Base-by-base conservation (phyloP, 30 jellyfish, hydroid and myxozoan genomes). In the Catostylus mosaicus region DNA sequence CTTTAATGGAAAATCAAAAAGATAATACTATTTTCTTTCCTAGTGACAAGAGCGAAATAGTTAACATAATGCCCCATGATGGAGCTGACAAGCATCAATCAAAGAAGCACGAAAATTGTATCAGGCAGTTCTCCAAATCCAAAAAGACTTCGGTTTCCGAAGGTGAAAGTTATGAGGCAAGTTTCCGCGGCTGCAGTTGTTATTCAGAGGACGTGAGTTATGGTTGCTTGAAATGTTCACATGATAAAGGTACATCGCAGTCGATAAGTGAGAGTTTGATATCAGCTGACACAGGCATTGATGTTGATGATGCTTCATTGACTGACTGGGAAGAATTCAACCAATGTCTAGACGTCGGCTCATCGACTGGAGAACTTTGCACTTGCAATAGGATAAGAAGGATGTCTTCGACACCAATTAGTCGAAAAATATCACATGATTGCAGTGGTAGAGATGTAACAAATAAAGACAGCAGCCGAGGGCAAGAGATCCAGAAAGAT, bases 221-320 rank as follows among this genome's bases (percentile, higher is more conserved):
- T 24, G 88, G 88, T 7, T 77, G 88, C 61, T 77, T 77, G 33
- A 52, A 56, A 3, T 77, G 88, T 33, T 31, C 78, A 0, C 59
- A 46, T n/a, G 88, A 77, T 11, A 34, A 78, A 34, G 88, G 88
- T 14, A 31, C 38, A 12, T 77, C 78, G 14, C 76, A 37, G 27
- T 77, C 88, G 4, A 60, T 67, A 31, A 57, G 57, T 62, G 88
- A 77, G 16, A 77, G 88, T 33, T 59, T 82, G 47, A 33, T 82
- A 37, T 82, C 92, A 26, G 51, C 75, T 37, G 92, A 82, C 37
- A 82, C 92, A 16, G 92, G 92, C 33, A 82, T 82, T 16, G 92
- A 59, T 16, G 83, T 56, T 62, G 92, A 80, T 37, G 85, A 74
- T 32, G 57, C 33, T 46, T 50, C 73, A 10, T 35, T 74, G 12